Base-by-base conservation (phyloP, 1,140 invertebrate genomes). In the Archegozetes longisetosus region DNA sequence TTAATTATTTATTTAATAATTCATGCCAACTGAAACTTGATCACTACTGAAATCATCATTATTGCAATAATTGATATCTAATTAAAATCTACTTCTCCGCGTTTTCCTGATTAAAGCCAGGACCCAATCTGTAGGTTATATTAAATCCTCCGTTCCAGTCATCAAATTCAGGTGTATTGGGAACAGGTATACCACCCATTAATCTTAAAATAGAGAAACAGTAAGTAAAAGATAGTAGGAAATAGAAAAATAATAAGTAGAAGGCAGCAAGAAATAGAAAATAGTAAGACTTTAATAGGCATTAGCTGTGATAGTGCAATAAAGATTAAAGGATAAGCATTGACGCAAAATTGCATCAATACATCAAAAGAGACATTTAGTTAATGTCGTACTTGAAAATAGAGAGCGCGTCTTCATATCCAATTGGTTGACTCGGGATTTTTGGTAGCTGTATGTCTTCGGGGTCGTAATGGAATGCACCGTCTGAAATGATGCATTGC, bases 121-220 rank as follows among this genome's bases (percentile, higher is more conserved):
- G 74, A 29, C 77, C 77, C 52, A 75, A 61, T 55, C 67, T 70
- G 64, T 77, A 77, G 2, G 72, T 71, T 4, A 77, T 67, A 59
- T 74, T 72, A n/a, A 73, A 62, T 23, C 65, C 68, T 22, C 76
- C 75, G 55, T 67, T 67, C 76, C 76, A 78, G 12, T 69, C 66
- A 14, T 25, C 46, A 58, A 58, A 58, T 23, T 53, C 49, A 47
- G 22, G 28, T 27, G 27, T 53, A 24, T 66, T 58, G 3, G 71
- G 70, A 3, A 70, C 71, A 27, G 67, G 63, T 12, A 61, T 50
- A 2, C 72, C 73, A 12, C 59, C 66, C 57, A 74, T 26, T 17
- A 48, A 55, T n/a, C 66, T 68, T 32, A 73, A 29, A 50, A 63
- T 60, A 23, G 13, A 52, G n/a, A 52, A 6, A 6, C n/a, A 27